Evolutionary conservation across 2,113 vertebrate species (phyloP).

Genomic region (Rutilus rutilus): DNA sequence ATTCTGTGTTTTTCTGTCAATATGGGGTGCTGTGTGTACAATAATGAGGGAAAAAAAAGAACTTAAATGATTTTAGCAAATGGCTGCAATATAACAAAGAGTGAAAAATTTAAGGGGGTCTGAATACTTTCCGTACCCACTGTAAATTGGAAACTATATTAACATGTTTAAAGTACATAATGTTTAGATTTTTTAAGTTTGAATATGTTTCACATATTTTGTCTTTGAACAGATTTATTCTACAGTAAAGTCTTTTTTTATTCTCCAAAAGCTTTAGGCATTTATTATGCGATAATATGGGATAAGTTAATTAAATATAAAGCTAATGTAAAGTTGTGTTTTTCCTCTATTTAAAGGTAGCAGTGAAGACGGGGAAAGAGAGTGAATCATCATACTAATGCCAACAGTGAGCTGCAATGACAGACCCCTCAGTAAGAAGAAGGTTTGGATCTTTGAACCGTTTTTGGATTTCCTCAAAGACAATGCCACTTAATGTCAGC

Average conservation of each 20-base stretch:
- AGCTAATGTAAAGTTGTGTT: background rate
- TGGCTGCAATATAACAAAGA: too few species aligned
- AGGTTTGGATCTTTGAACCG: constrained; percentile 7
- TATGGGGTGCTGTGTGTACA: too few species aligned
- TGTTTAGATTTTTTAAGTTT: background rate
- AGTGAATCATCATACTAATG: constrained; percentile 63
- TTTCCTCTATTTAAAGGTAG: constrained; percentile 71
- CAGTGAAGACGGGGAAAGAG: constrained; percentile 81
- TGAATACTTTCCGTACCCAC: too few species aligned
- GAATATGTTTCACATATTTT: background rate
- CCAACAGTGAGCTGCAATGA: constrained; percentile 62
- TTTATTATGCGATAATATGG: background rate
- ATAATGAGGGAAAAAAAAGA: too few species aligned
- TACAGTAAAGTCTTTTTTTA: background rate
- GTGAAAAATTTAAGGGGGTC: too few species aligned
- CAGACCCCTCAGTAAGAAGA: constrained; percentile 19
- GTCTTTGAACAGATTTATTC: background rate
- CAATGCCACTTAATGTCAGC: constrained; percentile 68
- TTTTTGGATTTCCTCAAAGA: constrained; percentile 63
- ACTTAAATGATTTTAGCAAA: too few species aligned
- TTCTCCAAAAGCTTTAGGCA: background rate
- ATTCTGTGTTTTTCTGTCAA: too few species aligned
- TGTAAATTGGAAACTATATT: too few species aligned
- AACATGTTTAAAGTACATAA: background rate
- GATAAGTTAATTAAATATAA: background rate